These are phyloP conservation scores for Leucophenga maculata DNA, from an alignment of 2,888 invertebrate species.

Conservation along the genomic window DNA sequence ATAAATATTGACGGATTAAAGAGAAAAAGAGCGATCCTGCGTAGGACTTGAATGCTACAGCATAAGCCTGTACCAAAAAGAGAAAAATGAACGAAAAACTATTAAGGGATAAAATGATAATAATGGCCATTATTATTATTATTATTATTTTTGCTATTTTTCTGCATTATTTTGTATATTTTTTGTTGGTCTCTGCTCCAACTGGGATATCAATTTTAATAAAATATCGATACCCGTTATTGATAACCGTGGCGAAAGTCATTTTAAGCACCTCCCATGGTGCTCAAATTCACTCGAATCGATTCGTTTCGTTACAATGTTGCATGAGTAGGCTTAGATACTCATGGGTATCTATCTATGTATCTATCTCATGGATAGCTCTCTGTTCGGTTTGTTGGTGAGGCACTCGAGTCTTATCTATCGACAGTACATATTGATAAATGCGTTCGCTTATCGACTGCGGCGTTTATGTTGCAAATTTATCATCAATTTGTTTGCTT, in stretches of 20 bases:
- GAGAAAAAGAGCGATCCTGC: conserved; percentile 40
- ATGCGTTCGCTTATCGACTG: conserved; percentile 44
- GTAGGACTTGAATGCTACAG: background rate
- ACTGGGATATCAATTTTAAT: conserved; percentile 61
- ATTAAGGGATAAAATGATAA: conserved; percentile 60
- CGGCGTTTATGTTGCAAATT: conserved; percentile 45
- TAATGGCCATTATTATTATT: conserved; percentile 64
- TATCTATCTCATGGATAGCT: background rate
- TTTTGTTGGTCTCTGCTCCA: background rate
- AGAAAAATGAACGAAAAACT: conserved; percentile 43
- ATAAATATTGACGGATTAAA: conserved; percentile 63
- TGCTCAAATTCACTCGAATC: background rate
- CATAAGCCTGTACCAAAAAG: background rate
- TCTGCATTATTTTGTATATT: conserved; percentile 26
- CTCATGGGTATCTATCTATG: too few species aligned
- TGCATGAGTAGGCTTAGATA: background rate
- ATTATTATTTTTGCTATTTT: conserved; percentile 44
- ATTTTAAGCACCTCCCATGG: conserved; percentile 45
- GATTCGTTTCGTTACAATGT: background rate
- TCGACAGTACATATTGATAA: conserved; percentile 41
- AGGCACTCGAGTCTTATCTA: background rate
- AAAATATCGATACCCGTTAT: conserved; percentile 64
- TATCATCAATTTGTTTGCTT: conserved; percentile 41
- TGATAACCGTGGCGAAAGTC: conserved; percentile 64
- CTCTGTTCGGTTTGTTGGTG: conserved; percentile 17